These are phyloP conservation scores for Chaetura pelagica DNA, from an alignment of 2,113 vertebrate genomes.

Conservation along the genomic window DNA sequence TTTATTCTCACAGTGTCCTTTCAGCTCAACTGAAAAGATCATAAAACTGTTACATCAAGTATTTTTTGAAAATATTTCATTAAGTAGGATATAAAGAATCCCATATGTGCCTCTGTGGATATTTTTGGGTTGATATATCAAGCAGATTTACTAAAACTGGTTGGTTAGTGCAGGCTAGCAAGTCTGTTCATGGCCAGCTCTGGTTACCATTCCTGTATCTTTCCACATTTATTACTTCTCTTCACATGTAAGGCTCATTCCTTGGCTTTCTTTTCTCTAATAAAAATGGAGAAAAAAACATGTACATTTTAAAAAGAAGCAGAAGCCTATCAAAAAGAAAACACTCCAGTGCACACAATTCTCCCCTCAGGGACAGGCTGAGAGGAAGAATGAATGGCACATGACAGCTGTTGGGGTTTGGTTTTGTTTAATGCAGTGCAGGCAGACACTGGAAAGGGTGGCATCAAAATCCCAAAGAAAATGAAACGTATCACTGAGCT, in stretches of 20 bases:
- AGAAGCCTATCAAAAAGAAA: constrained; percentile 35
- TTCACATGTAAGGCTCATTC: neutral
- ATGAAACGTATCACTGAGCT: neutral
- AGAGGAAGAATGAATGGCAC: constrained; percentile 29
- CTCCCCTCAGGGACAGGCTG: constrained; percentile 5
- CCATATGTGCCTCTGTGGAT: neutral
- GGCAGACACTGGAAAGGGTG: constrained; percentile 7
- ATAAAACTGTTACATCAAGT: neutral
- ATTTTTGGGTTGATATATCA: neutral
- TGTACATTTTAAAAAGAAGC: constrained; percentile 32
- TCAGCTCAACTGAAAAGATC: neutral
- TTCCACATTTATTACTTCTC: neutral
- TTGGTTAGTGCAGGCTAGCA: neutral
- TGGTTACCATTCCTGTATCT: neutral
- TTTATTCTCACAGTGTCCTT: neutral
- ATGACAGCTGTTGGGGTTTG: constrained; percentile 42
- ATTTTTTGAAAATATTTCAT: neutral
- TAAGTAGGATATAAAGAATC: neutral
- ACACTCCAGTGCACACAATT: constrained; percentile 35
- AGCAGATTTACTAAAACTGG: neutral
- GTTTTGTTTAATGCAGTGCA: constrained; percentile 15
- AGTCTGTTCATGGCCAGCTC: neutral
- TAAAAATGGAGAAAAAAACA: constrained; percentile 31
- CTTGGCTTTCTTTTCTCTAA: neutral
- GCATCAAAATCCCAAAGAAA: constrained; percentile 5